Percentiles rank a stretch among this genome's conserved stretches.
Conservation (phyloP, 2,797 vertebrate species). For the Rhadinocentrus ornatus region DNA sequence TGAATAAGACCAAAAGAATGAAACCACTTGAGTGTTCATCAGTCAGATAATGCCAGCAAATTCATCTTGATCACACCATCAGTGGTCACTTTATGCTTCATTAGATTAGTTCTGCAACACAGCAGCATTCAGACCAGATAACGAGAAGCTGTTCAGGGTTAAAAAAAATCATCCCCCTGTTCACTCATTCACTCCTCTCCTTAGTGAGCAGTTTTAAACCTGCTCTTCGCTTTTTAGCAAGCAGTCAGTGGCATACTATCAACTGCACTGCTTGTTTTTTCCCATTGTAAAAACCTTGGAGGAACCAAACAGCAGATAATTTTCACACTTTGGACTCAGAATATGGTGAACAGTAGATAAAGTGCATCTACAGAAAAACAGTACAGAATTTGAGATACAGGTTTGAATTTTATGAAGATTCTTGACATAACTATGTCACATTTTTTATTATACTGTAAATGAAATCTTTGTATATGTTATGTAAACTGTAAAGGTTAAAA, state of each 20-base stretch:
- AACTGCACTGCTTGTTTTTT: neutral
- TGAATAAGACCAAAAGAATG: slow-evolving; percentile 50
- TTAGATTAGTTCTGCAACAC: slow-evolving; percentile 58
- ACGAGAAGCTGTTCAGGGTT: slow-evolving; percentile 40
- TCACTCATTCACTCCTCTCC: slow-evolving; percentile 10
- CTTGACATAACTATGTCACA: neutral
- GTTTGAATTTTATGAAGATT: neutral
- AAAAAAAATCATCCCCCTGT: slow-evolving; percentile 15
- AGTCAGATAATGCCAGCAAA: slow-evolving; percentile 50
- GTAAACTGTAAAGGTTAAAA: neutral
- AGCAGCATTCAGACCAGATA: slow-evolving; percentile 48
- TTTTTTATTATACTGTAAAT: neutral
- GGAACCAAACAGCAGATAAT: neutral
- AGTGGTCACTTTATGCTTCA: slow-evolving; percentile 60
- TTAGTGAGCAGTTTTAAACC: neutral
- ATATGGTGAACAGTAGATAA: neutral
- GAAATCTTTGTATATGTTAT: neutral
- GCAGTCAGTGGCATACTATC: neutral
- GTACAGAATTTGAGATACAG: neutral
- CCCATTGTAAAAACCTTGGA: neutral
- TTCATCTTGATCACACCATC: slow-evolving; percentile 35
- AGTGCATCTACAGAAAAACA: neutral
- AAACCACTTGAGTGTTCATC: slow-evolving; percentile 50
- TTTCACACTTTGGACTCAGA: neutral
- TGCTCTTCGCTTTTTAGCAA: slow-evolving; percentile 3